phyloP scores from a whole-genome alignment of 2,888 invertebrate genomes.

The Ryuthela nishihirai region DNA sequence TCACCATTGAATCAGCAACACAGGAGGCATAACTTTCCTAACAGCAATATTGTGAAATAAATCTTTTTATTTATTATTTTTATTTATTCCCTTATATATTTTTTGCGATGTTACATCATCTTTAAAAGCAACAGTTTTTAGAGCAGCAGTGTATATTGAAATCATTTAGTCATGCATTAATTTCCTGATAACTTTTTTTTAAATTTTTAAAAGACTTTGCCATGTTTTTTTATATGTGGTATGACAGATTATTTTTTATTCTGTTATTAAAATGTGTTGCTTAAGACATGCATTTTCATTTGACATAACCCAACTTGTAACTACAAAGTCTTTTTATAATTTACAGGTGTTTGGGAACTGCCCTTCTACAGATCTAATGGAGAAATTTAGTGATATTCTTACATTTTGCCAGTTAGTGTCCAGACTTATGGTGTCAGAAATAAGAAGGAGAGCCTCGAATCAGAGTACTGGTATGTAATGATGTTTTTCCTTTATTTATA shows the following conservation, averaged over 20 bases:
- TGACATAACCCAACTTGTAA: not conserved
- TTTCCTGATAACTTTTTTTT: too few species aligned
- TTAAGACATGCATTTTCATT: not conserved
- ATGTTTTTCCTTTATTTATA: not conserved
- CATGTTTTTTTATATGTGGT: too few species aligned
- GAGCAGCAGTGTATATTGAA: too few species aligned
- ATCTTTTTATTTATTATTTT: too few species aligned
- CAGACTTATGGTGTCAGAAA: slow-evolving; percentile 93
- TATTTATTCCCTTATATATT: too few species aligned
- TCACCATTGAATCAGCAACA: too few species aligned
- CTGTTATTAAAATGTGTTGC: not conserved
- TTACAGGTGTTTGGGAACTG: slow-evolving; percentile 85
- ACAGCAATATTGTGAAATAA: too few species aligned
- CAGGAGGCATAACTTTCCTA: too few species aligned
- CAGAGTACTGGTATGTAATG: slow-evolving; percentile 62
- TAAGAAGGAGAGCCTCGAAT: slow-evolving; percentile 88
- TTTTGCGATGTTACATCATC: too few species aligned
- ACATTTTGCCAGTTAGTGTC: slow-evolving; percentile 94
- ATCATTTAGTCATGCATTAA: too few species aligned
- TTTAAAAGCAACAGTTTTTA: too few species aligned
- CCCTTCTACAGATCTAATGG: slow-evolving; percentile 92
- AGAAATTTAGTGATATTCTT: slow-evolving; percentile 93
- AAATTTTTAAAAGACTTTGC: too few species aligned
- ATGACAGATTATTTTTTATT: not conserved
- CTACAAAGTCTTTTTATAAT: slow-evolving; percentile 7